Conservation (phyloP, 1,140 invertebrate genomes). For the Diachasmimorpha longicaudata region DNA sequence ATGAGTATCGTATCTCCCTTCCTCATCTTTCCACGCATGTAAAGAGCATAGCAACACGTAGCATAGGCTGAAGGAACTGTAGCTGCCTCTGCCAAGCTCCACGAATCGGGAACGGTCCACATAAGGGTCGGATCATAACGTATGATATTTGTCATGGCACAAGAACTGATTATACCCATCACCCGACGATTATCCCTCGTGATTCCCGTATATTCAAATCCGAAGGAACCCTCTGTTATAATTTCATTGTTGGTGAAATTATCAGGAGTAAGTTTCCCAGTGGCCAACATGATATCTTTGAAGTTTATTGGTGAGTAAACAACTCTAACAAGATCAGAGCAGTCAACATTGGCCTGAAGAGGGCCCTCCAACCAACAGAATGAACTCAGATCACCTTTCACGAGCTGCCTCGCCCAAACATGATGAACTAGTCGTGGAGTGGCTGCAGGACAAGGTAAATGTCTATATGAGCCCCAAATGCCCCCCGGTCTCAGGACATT, state of each 20-base stretch:
- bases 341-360: constrained; percentile 39
- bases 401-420: constrained; percentile 78
- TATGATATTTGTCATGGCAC: constrained; percentile 68
- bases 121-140: constrained; percentile 67
- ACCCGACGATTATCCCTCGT: constrained; percentile 65
- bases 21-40: constrained; percentile 63
- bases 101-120: constrained; percentile 84
- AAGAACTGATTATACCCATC: constrained; percentile 71
- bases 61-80: constrained; percentile 87
- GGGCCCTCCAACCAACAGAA: constrained; percentile 82
- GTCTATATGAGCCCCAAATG: constrained; percentile 81
- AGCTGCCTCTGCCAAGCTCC: constrained; percentile 86
- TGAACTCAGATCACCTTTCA: constrained; percentile 84
- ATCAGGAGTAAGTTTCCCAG: constrained; percentile 74
- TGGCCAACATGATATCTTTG: constrained; percentile 79
- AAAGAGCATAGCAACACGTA: constrained; percentile 84
- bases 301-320: constrained; percentile 77
- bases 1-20: constrained; percentile 74
- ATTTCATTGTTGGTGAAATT: constrained; percentile 64
- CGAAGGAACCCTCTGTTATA: constrained; percentile 71
- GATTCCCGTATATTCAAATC: constrained; percentile 75
- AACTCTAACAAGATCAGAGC: constrained; percentile 61
- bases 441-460: constrained; percentile 65
- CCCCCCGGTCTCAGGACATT: constrained; percentile 67
- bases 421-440: constrained; percentile 65